Evolutionary conservation across 2,113 vertebrate species (phyloP).

Genomic region (Helogale parvula): DNA sequence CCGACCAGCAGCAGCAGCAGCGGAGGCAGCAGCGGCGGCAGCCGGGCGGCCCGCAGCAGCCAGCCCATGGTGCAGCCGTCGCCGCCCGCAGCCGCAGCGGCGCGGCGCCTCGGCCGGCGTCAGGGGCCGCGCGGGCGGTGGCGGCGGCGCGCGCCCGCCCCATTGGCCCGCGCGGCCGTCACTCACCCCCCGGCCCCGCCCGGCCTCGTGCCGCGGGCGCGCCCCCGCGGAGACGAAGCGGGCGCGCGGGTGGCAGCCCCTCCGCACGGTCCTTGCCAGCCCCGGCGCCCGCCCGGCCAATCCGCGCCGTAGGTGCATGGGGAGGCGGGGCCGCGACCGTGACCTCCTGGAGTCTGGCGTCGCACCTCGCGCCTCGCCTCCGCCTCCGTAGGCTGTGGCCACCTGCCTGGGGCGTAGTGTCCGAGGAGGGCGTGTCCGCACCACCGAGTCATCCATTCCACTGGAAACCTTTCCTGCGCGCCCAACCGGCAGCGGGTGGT

Average conservation of each 20-base stretch:
- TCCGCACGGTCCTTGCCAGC: rapidly evolving
- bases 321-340: background rate
- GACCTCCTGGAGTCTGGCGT: background rate
- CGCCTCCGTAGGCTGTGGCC: background rate
- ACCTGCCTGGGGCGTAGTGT: background rate
- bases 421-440: rapidly evolving
- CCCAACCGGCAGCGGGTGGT: background rate
- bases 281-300: background rate
- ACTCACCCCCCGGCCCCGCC: constrained; percentile 42
- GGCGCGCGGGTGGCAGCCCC: background rate
- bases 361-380: constrained; percentile 8
- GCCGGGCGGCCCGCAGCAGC: constrained; percentile 11
- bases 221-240: constrained; percentile 2
- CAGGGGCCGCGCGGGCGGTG: constrained; percentile 47
- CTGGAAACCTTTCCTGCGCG: background rate
- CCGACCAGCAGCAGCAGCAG: constrained; percentile 68
- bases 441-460: background rate
- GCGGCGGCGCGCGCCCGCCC: background rate
- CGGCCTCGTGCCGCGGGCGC: constrained; percentile 33
- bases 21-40: background rate
- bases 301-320: background rate
- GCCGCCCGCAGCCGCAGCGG: constrained; percentile 65
- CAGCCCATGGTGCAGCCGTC: constrained; percentile 72
- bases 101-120: constrained; percentile 56
- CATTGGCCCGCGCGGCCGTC: constrained; percentile 48